Evolutionary conservation across 2,888 invertebrate genomes (phyloP).

Genomic region (Apodemia duryi): DNA sequence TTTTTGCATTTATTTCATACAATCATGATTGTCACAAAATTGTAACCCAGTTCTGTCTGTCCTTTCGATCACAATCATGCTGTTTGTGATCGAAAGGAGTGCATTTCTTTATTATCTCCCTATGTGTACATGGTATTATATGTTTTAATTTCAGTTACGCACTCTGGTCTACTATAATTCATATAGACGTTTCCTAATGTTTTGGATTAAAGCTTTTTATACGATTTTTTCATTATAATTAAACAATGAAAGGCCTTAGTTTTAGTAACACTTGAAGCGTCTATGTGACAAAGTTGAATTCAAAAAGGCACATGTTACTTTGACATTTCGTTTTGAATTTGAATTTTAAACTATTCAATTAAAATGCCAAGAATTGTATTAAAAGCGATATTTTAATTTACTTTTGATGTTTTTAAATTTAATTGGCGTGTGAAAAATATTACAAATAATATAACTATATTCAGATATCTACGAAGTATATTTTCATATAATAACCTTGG

Average conservation of each 20-base stretch:
- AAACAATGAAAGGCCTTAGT: not conserved
- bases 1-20: slow-evolving; percentile 52
- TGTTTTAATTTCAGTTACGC: not conserved
- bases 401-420: not conserved
- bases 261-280: slow-evolving; percentile 1
- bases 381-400: not conserved
- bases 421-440: not conserved
- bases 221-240: not conserved
- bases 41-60: slow-evolving; percentile 25
- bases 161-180: not conserved
- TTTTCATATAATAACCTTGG: no score
- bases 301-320: not conserved
- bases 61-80: no score
- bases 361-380: not conserved
- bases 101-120: slow-evolving; percentile 23
- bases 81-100: slow-evolving; percentile 18
- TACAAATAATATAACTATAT: not conserved
- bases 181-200: slow-evolving; percentile 1
- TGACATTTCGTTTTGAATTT: not conserved
- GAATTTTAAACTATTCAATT: not conserved
- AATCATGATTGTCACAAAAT: slow-evolving; percentile 41
- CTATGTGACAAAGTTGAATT: slow-evolving; percentile 8
- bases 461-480: no score
- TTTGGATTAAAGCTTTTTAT: slow-evolving; percentile 2
- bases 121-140: slow-evolving; percentile 16